Conservation (phyloP, 2,888 invertebrate genomes). For the Dryomyza anilis region DNA sequence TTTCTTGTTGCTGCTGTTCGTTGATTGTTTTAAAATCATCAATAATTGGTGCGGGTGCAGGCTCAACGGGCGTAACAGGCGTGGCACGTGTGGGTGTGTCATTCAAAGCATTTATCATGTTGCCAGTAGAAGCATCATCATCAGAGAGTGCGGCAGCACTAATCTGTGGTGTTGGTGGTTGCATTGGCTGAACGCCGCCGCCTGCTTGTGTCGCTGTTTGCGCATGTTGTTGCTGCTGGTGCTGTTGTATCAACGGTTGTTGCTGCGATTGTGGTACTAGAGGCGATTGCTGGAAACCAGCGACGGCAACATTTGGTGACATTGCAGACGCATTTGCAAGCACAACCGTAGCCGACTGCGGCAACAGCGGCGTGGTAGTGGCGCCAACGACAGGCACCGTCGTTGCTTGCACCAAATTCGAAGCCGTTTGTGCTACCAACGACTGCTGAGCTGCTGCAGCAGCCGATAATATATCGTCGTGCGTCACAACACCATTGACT, state of each 20-base stretch:
- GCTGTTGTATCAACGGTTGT: constrained; percentile 37
- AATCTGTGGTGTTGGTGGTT: too few species aligned
- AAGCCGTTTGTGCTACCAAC: constrained; percentile 58
- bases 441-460: constrained; percentile 50
- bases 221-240: constrained; percentile 33
- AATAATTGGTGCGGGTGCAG: constrained; percentile 38
- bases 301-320: constrained; percentile 33
- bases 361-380: constrained; percentile 39
- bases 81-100: constrained; percentile 28
- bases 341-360: constrained; percentile 35
- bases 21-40: constrained; percentile 56
- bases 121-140: constrained; percentile 1
- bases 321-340: constrained; percentile 31
- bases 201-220: constrained; percentile 22
- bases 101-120: background rate
- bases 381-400: constrained; percentile 57
- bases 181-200: too few species aligned
- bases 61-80: constrained; percentile 30
- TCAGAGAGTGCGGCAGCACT: background rate
- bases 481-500: constrained; percentile 57
- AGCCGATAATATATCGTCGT: constrained; percentile 56
- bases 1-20: constrained; percentile 57
- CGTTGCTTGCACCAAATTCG: constrained; percentile 55
- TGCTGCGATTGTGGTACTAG: constrained; percentile 39
- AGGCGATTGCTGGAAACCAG: constrained; percentile 50